Percentiles rank a stretch among this genome's conserved stretches.
Conservation (phyloP, 2,113 vertebrate genomes). For the Coptodon bakossiorum region DNA sequence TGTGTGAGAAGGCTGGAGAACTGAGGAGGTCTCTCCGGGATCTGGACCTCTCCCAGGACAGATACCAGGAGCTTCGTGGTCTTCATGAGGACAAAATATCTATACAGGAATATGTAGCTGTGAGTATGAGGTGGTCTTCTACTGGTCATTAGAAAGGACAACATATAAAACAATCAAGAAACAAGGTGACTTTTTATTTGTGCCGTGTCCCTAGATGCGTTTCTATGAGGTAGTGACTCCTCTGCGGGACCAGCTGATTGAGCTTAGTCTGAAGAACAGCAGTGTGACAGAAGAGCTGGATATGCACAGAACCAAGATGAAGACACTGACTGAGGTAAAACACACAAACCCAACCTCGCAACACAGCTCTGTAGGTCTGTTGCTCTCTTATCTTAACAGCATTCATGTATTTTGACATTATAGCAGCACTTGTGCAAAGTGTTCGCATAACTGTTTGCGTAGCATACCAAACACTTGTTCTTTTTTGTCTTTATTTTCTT, state of each 20-base stretch:
- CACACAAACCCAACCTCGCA: neutral
- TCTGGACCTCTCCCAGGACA: slow-evolving; percentile 83
- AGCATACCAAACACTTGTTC: neutral
- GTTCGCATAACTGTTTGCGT: neutral
- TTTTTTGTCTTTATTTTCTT: neutral
- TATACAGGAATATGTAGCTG: slow-evolving; percentile 91
- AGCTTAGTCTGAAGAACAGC: slow-evolving; percentile 77
- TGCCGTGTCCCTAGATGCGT: slow-evolving; percentile 68
- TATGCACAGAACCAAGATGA: slow-evolving; percentile 76
- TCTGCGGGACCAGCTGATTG: slow-evolving; percentile 75
- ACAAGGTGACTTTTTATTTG: neutral
- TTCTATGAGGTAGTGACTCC: slow-evolving; percentile 85
- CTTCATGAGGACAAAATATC: slow-evolving; percentile 88
- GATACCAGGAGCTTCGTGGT: slow-evolving; percentile 77
- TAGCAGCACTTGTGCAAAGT: neutral
- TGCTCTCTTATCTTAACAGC: neutral
- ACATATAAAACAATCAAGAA: neutral
- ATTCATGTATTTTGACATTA: neutral
- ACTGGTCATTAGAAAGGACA: neutral
- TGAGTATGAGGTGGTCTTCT: slow-evolving; percentile 51
- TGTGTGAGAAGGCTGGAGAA: slow-evolving; percentile 86
- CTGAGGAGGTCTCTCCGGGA: slow-evolving; percentile 82
- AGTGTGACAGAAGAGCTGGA: slow-evolving; percentile 77
- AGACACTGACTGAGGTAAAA: slow-evolving; percentile 81
- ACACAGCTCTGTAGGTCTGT: neutral